Evolutionary conservation across 2,888 invertebrate species (phyloP), one percentile per base, ranked within the genome.

Genomic region (Drosophila sordidula): DNA sequence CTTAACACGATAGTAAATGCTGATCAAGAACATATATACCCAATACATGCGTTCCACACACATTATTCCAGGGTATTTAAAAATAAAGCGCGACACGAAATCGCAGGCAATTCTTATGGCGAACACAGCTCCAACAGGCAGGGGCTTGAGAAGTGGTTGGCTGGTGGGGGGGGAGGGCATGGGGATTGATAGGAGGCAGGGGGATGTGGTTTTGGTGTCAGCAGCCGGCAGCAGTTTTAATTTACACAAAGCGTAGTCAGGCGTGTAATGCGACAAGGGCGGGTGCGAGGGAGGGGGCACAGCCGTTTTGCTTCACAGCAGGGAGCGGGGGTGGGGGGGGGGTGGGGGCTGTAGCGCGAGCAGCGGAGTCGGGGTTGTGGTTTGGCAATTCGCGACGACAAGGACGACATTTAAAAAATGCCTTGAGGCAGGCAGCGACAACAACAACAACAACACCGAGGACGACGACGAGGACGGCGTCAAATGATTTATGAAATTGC

Each of bases 401-500:
- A 70, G 47, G 61, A 79, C 67, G 59, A 87, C 87, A 87, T 86
- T 86, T 86, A 86, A 86, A 79, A 81, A 87, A 77, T 75, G 88
- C 83, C 85, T 86, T 83, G 75, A 86, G 85, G 87, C 84, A 54
- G 62, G 64, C 62, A 34, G 22, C 39, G 12, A 38, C 39, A 26
- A 36, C 58, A 22, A 16, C 55, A 52, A 47, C 46, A 6, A 25
- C 32, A n/a, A n/a, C n/a, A n/a, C n/a, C n/a, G n/a, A n/a, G n/a
- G 26, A 56, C 50, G 32, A 46, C 59, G 32, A 57, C 52, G 66
- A 57, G 71, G 75, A 76, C 73, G 75, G 83, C 83, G 84, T 87
- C 87, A 90, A 91, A 91, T 91, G 90, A 91, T 91, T 91, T 91
- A 91, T 91, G 90, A 91, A 91, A 91, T 90, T 89, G 90, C 86